Conservation (phyloP, 2,113 vertebrate species). For the Amazona guildingii region DNA sequence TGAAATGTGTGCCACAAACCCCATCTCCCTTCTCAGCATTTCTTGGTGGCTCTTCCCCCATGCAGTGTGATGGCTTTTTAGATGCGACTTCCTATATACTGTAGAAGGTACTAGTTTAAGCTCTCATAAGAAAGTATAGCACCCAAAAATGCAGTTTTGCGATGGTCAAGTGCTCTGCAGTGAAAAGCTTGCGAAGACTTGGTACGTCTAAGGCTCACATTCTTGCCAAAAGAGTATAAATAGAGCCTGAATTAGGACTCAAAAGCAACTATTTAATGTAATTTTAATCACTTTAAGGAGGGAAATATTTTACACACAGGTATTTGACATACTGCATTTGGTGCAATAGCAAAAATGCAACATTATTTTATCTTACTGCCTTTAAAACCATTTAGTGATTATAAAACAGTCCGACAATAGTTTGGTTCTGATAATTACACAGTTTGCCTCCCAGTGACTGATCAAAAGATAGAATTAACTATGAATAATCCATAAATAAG, state of each 20-base stretch:
- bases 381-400: background rate
- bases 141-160: background rate
- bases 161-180: background rate
- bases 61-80: background rate
- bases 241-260: background rate
- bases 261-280: background rate
- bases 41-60: background rate
- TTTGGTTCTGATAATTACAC: background rate
- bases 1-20: background rate
- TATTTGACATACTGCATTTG: background rate
- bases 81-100: background rate
- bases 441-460: background rate
- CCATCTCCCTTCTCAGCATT: background rate
- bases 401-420: background rate
- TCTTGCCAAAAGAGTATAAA: background rate
- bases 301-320: background rate
- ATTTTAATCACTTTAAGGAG: background rate
- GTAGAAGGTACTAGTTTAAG: background rate
- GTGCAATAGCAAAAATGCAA: background rate
- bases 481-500: background rate
- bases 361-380: background rate
- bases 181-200: background rate
- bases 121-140: fast-evolving
- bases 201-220: background rate
- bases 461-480: background rate